phyloP scores from a whole-genome alignment of 1,140 invertebrate genomes.

The Tyrophagus putrescentiae region DNA sequence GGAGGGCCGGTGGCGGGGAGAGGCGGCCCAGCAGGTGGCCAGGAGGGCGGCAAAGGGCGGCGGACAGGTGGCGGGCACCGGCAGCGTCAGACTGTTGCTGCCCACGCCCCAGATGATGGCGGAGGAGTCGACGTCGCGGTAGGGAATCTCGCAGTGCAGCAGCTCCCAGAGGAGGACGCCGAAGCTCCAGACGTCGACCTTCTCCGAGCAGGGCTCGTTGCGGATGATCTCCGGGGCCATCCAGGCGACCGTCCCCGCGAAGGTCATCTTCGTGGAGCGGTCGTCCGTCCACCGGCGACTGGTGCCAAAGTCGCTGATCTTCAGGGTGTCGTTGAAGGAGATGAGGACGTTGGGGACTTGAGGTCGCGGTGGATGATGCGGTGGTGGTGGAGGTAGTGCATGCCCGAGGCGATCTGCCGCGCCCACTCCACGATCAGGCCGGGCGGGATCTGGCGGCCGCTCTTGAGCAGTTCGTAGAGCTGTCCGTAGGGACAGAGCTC shows the following conservation, averaged over 20 bases:
- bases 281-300: conserved; percentile 84
- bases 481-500: conserved; percentile 91
- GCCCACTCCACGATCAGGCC: conserved; percentile 73
- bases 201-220: conserved; percentile 52
- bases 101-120: conserved; percentile 97
- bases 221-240: conserved; percentile 98
- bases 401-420: conserved; percentile 85
- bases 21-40: conserved; percentile 62
- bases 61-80: conserved; percentile 65
- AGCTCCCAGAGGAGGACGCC: conserved; percentile 96
- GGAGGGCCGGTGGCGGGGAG: conserved; percentile 79
- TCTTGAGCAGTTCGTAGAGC: conserved; percentile 72
- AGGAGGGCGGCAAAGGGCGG: conserved; percentile 59
- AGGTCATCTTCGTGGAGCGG: conserved; percentile 90
- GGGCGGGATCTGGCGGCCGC: conserved; percentile 62
- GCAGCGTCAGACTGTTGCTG: conserved; percentile 71
- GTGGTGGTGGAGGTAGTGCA: conserved; percentile 86
- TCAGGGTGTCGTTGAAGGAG: conserved; percentile 69
- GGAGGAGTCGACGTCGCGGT: conserved; percentile 87
- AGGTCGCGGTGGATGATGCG: conserved; percentile 96
- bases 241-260: conserved; percentile 71
- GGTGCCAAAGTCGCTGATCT: conserved; percentile 98
- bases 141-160: conserved; percentile 84
- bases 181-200: conserved; percentile 41
- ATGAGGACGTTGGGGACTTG: conserved; percentile 44